A percentile compares a stretch with the other conserved stretches of the same genome.
These are phyloP conservation scores for Pseudomyrmex dendroicus DNA, from an alignment of 1,140 invertebrate species.

Conservation along the genomic window DNA sequence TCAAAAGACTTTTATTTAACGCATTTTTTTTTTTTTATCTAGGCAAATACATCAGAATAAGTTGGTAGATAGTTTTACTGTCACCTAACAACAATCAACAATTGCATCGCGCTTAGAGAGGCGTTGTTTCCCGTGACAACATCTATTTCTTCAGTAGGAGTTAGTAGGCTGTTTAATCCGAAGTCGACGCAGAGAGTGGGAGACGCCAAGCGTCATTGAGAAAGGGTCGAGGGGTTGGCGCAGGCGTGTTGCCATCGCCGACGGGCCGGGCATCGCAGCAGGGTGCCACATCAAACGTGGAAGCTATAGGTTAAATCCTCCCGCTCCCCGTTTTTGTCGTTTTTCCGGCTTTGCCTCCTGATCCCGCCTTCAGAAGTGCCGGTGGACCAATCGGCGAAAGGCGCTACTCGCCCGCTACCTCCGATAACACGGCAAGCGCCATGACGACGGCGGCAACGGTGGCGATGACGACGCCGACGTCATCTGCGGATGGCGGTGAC, in stretches of 20 bases:
- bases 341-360: slow-evolving; percentile 84
- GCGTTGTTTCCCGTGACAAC: slow-evolving; percentile 64
- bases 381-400: slow-evolving; percentile 81
- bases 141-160: slow-evolving; percentile 33
- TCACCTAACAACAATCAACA: slow-evolving; percentile 80
- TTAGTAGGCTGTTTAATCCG: slow-evolving; percentile 21
- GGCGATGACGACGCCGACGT: slow-evolving; percentile 61
- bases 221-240: slow-evolving; percentile 62
- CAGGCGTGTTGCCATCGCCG: slow-evolving; percentile 70
- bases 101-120: slow-evolving; percentile 74
- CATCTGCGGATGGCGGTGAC: slow-evolving; percentile 53
- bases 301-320: slow-evolving; percentile 85
- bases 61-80: slow-evolving; percentile 39
- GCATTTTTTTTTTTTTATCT: slow-evolving; percentile 50
- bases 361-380: slow-evolving; percentile 85
- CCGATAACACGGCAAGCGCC: slow-evolving; percentile 55
- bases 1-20: slow-evolving; percentile 19
- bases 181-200: slow-evolving; percentile 48
- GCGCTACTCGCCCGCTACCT: slow-evolving; percentile 56
- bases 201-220: neutral
- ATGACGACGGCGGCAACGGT: slow-evolving; percentile 45
- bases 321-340: slow-evolving; percentile 82
- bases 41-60: neutral
- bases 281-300: slow-evolving; percentile 82
- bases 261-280: slow-evolving; percentile 65